Evolutionary conservation across 2,888 invertebrate species (phyloP), one percentile per base, ranked within the genome.

Genomic region (Himalopsyche kuldschensis): DNA sequence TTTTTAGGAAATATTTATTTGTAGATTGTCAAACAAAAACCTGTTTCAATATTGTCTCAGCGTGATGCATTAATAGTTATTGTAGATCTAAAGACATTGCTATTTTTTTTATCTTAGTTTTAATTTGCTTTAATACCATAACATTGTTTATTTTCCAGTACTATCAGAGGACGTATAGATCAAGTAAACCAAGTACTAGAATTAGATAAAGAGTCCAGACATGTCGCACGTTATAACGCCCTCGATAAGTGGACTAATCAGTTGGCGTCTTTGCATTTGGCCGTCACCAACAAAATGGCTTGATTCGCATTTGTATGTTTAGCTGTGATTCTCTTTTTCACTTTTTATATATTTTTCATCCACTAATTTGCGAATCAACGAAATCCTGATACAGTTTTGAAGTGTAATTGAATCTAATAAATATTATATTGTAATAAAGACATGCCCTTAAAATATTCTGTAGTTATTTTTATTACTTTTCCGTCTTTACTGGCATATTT

Each of bases 171-270:
- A 0, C 94, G 96, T 88, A 97, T 97, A 88, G 96, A 97, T 92
- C 99, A 99, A 92, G 97, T 98, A 85, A 96, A 98, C 91, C 96
- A 97, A 87, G 98, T 99, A 84, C 92, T 99, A 87, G 97, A 98
- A 90, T 91, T 99, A 89, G 95, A 96, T 89, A 93, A 95, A 88
- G 94, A 95, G 87, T 95, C 95, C 80, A 94, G 95, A 86, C 95
- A 96, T 88, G 96, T 96, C 79, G 95, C 97, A 79, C 94, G 98
- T 84, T 98, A 98, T 91, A 94, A 94, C 88, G 98, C 98, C 77
- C 93, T 99, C 88, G 98, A 99, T 91, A 97, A 97, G 92, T 99
- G 98, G 98, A 97, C 98, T 85, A 94, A 95, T 89, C 98, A 98
- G 92, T 93, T 99, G 86, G 93, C 95, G 87, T 94, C 95, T 77